Conservation (phyloP, 2,797 vertebrate genomes). For the Pangasius larnaudii region DNA sequence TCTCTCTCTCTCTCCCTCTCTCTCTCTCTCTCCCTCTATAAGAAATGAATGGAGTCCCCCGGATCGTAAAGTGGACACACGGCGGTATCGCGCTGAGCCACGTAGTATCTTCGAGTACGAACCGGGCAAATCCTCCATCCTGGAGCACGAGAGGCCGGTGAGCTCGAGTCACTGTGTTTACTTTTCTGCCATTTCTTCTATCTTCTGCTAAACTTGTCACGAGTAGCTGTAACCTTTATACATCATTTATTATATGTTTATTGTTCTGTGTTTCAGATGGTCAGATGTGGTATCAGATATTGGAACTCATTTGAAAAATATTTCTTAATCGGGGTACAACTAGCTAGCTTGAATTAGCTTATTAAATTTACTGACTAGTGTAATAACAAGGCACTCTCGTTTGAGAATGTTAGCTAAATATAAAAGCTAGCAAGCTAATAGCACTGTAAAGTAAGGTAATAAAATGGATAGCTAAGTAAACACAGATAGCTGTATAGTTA, state of each 20-base stretch:
- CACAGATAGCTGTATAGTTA: background rate
- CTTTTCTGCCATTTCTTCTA: background rate
- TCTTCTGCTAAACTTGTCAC: background rate
- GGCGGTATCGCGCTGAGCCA: conserved; percentile 95
- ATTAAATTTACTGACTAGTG: background rate
- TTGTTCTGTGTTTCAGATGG: background rate
- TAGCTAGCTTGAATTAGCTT: background rate
- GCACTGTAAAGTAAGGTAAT: background rate
- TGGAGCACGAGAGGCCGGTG: conserved; percentile 95
- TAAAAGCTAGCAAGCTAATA: background rate
- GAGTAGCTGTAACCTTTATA: background rate
- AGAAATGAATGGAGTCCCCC: conserved; percentile 96
- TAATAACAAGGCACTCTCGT: background rate
- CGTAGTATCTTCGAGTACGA: conserved; percentile 99
- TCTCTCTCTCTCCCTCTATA: conserved; percentile 58
- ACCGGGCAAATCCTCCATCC: conserved; percentile 95
- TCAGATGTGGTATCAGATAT: background rate
- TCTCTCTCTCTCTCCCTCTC: conserved; percentile 13
- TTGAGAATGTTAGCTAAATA: background rate
- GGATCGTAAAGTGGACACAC: conserved; percentile 95
- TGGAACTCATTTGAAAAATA: background rate
- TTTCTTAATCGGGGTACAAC: background rate
- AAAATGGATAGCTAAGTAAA: background rate
- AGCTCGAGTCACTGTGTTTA: conserved; percentile 62
- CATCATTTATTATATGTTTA: background rate